A percentile compares a stretch with the other conserved stretches of the same genome.
phyloP scores from a whole-genome alignment of 2,113 vertebrate species.

The Microcebus ravelobensis region DNA sequence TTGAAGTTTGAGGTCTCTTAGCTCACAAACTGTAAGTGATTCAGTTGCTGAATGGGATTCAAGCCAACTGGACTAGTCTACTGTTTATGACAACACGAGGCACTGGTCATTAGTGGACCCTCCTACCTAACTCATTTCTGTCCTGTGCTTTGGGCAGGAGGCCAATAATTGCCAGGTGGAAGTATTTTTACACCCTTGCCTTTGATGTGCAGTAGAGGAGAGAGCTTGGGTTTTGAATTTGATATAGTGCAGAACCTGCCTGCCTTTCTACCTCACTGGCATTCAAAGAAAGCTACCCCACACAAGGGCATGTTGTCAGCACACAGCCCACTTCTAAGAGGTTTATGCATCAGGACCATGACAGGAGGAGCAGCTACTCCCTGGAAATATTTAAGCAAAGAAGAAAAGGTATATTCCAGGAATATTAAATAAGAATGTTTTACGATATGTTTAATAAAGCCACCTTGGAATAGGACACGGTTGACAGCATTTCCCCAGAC shows the following conservation, averaged over 20 bases:
- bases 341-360: neutral
- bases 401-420: neutral
- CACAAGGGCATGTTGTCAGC: neutral
- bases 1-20: neutral
- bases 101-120: no score
- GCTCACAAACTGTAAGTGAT: neutral
- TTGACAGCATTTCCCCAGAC: conserved; percentile 65
- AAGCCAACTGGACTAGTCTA: neutral
- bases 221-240: neutral
- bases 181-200: neutral
- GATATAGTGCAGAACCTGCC: neutral
- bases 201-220: neutral
- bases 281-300: neutral
- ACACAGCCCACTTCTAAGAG: neutral
- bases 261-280: neutral
- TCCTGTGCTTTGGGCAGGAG: neutral
- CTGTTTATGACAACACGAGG: neutral
- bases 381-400: neutral
- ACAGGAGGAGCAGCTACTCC: neutral
- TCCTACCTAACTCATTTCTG: neutral
- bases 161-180: neutral
- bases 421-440: conserved; percentile 46
- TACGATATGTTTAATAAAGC: conserved; percentile 57
- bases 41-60: neutral
- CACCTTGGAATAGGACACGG: conserved; percentile 20